Percentiles rank a stretch among this genome's conserved stretches.
Evolutionary conservation across 2,797 vertebrate species (phyloP).

Genomic region (Dipus sagitta): DNA sequence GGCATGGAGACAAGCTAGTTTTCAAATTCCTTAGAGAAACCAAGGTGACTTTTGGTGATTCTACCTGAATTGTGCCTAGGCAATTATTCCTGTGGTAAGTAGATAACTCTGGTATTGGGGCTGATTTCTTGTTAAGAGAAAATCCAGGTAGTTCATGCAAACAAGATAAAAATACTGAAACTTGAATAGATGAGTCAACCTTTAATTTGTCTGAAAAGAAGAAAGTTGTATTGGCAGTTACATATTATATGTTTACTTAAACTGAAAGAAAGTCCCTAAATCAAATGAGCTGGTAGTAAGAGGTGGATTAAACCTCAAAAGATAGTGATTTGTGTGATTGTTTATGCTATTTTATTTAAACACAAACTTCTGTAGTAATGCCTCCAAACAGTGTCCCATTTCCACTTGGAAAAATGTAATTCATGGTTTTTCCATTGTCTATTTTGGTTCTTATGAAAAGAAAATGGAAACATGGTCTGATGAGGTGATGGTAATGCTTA

Average conservation of each 20-base stretch:
- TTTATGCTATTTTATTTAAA: conserved; percentile 64
- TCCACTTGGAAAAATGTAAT: conserved; percentile 63
- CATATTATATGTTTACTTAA: conserved; percentile 41
- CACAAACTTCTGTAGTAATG: conserved; percentile 47
- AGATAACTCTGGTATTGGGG: conserved; percentile 21
- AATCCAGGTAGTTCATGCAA: conserved; percentile 52
- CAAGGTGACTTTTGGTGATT: not conserved
- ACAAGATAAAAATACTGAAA: conserved; percentile 56
- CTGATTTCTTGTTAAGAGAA: conserved; percentile 57
- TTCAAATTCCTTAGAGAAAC: conserved; percentile 34
- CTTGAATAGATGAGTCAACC: conserved; percentile 20
- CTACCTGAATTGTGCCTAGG: not conserved
- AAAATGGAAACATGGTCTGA: conserved; percentile 71
- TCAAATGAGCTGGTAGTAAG: conserved; percentile 24
- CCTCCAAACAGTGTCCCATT: conserved; percentile 52
- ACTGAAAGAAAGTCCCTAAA: conserved; percentile 24
- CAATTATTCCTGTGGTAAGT: conserved; percentile 24
- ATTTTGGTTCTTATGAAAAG: conserved; percentile 75
- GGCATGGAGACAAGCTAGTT: conserved; percentile 12
- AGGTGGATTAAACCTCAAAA: not conserved
- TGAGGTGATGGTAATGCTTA: conserved; percentile 73
- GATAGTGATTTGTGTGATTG: conserved; percentile 31
- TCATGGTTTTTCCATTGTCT: conserved; percentile 77
- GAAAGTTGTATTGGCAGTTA: not conserved
- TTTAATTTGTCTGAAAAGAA: conserved; percentile 59